A percentile compares a stretch with the other conserved stretches of the same genome.
These are phyloP conservation scores for Conus canariensis DNA, from an alignment of 2,888 invertebrate species.

Conservation along the genomic window DNA sequence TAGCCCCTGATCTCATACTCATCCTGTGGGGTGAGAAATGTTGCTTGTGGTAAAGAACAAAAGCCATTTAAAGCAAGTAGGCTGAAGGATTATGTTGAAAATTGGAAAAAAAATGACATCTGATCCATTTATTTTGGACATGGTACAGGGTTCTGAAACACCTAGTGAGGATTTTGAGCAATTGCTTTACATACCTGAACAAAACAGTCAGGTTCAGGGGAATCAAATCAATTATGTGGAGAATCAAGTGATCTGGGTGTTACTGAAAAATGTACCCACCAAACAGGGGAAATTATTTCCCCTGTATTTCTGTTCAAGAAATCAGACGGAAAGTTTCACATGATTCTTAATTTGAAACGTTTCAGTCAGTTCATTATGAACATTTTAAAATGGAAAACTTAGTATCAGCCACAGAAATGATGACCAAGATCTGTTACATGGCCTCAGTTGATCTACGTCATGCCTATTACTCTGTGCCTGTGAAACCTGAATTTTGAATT, in stretches of 20 bases:
- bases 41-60: background rate
- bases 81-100: too few species aligned
- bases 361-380: too few species aligned
- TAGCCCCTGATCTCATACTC: background rate
- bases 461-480: too few species aligned
- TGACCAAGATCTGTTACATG: background rate
- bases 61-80: background rate
- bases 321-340: background rate
- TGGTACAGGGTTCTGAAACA: background rate
- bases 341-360: background rate
- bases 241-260: background rate
- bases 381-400: too few species aligned
- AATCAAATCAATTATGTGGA: background rate
- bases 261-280: too few species aligned
- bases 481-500: background rate
- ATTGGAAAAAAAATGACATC: too few species aligned
- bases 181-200: background rate
- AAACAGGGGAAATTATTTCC: too few species aligned
- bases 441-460: background rate
- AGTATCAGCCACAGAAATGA: background rate
- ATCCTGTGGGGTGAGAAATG: background rate
- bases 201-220: background rate
- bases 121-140: background rate
- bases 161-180: too few species aligned
- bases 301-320: background rate